Evolutionary conservation across 1,140 invertebrate genomes (phyloP).

Genomic region (Drosophila suzukii): DNA sequence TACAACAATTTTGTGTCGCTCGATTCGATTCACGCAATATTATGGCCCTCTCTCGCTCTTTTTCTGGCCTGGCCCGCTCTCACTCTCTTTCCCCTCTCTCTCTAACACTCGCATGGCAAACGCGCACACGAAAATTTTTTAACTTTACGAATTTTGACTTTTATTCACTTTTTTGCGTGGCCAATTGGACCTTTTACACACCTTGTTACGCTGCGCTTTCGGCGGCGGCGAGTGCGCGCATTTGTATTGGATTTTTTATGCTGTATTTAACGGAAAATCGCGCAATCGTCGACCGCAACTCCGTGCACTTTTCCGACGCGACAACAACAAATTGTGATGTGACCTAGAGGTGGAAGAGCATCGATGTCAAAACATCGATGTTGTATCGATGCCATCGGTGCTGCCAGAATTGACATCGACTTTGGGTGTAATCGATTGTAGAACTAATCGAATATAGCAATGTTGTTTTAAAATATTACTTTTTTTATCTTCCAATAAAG

Average conservation of each 20-base stretch:
- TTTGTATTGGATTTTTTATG: constrained; percentile 38
- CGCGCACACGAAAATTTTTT: constrained; percentile 39
- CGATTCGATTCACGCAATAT: constrained; percentile 54
- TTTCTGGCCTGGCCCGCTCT: constrained; percentile 13
- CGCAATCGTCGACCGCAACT: constrained; percentile 2
- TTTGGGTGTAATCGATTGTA: background rate
- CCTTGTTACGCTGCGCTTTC: constrained; percentile 19
- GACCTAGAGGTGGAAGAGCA: background rate
- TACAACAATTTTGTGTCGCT: constrained; percentile 75
- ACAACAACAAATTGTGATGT: constrained; percentile 18
- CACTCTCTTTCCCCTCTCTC: constrained; percentile 29
- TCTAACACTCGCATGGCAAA: constrained; percentile 13
- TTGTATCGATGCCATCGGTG: background rate
- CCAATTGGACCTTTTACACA: constrained; percentile 26
- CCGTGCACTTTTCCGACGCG: constrained; percentile 40
- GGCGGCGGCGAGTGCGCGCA: constrained; percentile 14
- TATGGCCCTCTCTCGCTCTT: constrained; percentile 41
- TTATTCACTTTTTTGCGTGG: constrained; percentile 5
- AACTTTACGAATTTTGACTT: constrained; percentile 21
- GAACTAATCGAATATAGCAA: background rate
- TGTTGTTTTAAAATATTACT: no score
- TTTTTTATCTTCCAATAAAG: no score
- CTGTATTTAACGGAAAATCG: constrained; percentile 16
- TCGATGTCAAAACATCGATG: background rate
- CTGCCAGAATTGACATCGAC: background rate